These are phyloP conservation scores for Sarcophaga caerulescens DNA, from an alignment of 2,888 invertebrate species.

Conservation along the genomic window DNA sequence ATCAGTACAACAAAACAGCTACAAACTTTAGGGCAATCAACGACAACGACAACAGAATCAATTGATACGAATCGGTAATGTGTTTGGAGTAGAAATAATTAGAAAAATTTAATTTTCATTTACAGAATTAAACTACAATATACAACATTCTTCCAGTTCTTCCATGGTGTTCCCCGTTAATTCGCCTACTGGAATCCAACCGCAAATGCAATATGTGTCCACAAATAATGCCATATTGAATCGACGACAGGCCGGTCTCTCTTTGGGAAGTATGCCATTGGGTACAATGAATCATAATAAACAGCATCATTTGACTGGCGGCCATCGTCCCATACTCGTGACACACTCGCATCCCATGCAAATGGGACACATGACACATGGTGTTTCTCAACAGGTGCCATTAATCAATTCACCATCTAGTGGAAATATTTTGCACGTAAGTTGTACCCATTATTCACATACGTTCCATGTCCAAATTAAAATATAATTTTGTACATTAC, in stretches of 20 bases:
- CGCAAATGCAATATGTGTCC: slow-evolving; percentile 79
- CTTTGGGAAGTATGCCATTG: slow-evolving; percentile 77
- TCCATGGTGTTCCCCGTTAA: slow-evolving; percentile 80
- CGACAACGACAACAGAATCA: slow-evolving; percentile 75
- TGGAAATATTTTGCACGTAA: slow-evolving; percentile 86
- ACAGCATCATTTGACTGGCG: slow-evolving; percentile 69
- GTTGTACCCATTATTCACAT: slow-evolving; percentile 15
- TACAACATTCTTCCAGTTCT: slow-evolving; percentile 82
- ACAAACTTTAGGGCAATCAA: slow-evolving; percentile 61
- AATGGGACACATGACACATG: slow-evolving; percentile 74
- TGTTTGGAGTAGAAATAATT: slow-evolving; percentile 71
- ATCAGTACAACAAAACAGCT: slow-evolving; percentile 82
- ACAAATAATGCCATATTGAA: slow-evolving; percentile 76
- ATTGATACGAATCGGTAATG: slow-evolving; percentile 76
- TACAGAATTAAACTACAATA: slow-evolving; percentile 81
- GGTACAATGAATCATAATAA: slow-evolving; percentile 70
- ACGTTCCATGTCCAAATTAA: neutral
- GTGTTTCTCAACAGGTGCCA: slow-evolving; percentile 77
- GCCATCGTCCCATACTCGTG: slow-evolving; percentile 79
- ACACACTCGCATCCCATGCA: slow-evolving; percentile 80
- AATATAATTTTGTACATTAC: neutral
- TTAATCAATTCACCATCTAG: slow-evolving; percentile 85
- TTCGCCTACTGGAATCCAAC: slow-evolving; percentile 83
- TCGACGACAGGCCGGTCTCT: slow-evolving; percentile 80
- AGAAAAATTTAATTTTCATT: slow-evolving; percentile 74